Percentiles rank a stretch among this genome's conserved stretches.
phyloP scores from a whole-genome alignment of 2,888 invertebrate species.

The Tridacna crocea region DNA sequence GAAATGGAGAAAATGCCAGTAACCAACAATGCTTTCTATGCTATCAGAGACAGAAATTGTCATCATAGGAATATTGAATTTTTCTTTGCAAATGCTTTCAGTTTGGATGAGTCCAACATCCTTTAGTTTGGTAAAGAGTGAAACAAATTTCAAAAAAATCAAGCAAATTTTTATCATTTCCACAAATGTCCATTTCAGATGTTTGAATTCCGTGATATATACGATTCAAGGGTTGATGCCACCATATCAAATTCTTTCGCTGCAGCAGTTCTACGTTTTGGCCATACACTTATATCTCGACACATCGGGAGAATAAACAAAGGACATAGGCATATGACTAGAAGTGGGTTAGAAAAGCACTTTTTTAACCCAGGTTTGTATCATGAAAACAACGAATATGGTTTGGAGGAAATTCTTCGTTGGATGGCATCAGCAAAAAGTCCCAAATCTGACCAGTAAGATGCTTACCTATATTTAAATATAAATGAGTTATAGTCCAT shows the following conservation, averaged over 20 bases:
- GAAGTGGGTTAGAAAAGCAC: slow-evolving; percentile 90
- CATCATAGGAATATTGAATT: no score
- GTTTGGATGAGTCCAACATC: no score
- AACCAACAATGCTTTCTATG: no score
- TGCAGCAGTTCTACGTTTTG: slow-evolving; percentile 96
- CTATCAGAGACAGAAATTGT: no score
- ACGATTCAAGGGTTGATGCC: slow-evolving; percentile 92
- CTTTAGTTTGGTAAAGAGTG: no score
- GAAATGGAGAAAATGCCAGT: no score
- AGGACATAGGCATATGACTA: not conserved
- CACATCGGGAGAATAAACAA: not conserved
- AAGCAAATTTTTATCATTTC: no score
- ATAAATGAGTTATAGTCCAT: no score
- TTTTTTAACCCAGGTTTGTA: slow-evolving; percentile 97
- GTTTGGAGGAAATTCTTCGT: slow-evolving; percentile 36
- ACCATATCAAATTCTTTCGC: slow-evolving; percentile 97
- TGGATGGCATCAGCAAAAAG: slow-evolving; percentile 32
- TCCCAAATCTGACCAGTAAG: slow-evolving; percentile 51
- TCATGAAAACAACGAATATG: slow-evolving; percentile 54
- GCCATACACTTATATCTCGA: slow-evolving; percentile 95
- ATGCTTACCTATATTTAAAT: not conserved
- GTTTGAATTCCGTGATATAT: slow-evolving; percentile 86
- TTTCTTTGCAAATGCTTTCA: no score
- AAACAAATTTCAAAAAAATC: no score
- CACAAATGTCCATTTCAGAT: not conserved